These are phyloP conservation scores for Pteropus rufus DNA, from an alignment of 2,797 vertebrate species.

Conservation along the genomic window DNA sequence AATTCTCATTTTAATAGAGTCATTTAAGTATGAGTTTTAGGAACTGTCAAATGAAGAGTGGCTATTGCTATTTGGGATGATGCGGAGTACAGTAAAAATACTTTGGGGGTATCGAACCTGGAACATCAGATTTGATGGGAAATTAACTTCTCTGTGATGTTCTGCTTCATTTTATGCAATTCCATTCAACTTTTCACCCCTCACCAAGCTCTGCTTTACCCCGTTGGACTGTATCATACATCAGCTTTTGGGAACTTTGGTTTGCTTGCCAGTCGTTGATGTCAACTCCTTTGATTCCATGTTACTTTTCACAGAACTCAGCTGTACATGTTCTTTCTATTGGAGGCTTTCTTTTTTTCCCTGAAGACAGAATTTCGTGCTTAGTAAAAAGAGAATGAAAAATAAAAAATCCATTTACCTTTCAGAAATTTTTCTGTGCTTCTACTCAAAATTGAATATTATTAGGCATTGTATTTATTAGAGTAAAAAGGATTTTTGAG, in stretches of 20 bases:
- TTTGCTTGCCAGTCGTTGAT: constrained; percentile 54
- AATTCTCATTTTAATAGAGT: neutral
- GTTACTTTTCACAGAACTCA: constrained; percentile 61
- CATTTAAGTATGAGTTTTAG: constrained; percentile 37
- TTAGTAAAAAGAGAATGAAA: constrained; percentile 69
- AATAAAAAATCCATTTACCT: constrained; percentile 71
- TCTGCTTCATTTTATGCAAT: constrained; percentile 55
- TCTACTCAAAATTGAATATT: constrained; percentile 62
- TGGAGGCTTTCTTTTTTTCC: neutral
- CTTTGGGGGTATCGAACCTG: constrained; percentile 44
- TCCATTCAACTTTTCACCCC: constrained; percentile 47
- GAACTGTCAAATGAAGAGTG: constrained; percentile 30
- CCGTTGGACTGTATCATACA: constrained; percentile 35
- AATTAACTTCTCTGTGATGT: constrained; percentile 54
- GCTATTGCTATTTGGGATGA: constrained; percentile 22
- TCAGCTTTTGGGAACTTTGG: constrained; percentile 59
- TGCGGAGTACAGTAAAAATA: neutral
- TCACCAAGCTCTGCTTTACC: constrained; percentile 42
- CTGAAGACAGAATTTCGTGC: constrained; percentile 67
- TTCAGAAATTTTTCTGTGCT: constrained; percentile 73
- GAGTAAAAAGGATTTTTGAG: constrained; percentile 71
- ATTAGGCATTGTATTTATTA: constrained; percentile 70
- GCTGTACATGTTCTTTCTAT: constrained; percentile 57
- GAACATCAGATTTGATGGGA: constrained; percentile 47
- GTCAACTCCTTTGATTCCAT: constrained; percentile 59